Percentiles rank a stretch among this genome's conserved stretches.
Conservation (phyloP, 2,113 vertebrate genomes). For the Tachysurus vachellii region DNA sequence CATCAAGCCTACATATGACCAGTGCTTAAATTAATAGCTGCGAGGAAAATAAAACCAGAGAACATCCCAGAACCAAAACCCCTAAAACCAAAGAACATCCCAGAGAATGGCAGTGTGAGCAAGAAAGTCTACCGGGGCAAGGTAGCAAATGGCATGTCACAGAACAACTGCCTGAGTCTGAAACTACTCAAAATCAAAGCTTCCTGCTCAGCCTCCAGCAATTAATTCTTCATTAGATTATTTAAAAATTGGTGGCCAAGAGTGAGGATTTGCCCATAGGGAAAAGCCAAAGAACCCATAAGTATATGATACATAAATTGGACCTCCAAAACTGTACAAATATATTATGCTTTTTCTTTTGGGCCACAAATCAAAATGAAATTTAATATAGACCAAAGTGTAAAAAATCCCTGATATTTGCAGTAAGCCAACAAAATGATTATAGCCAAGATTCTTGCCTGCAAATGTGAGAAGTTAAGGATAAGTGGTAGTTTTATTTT, state of each 20-base stretch:
- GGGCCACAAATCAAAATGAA: not conserved
- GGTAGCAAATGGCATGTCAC: slow-evolving; percentile 20
- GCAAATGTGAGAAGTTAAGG: not conserved
- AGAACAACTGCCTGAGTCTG: slow-evolving; percentile 31
- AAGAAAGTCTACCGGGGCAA: not conserved
- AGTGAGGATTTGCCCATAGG: not conserved
- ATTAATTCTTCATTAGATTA: not conserved
- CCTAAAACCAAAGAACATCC: slow-evolving; percentile 10
- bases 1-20: not conserved
- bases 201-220: not conserved
- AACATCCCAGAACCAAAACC: slow-evolving; percentile 6
- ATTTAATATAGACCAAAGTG: not conserved
- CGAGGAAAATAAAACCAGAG: not conserved
- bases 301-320: not conserved
- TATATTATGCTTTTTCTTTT: not conserved
- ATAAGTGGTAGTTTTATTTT: not conserved
- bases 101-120: not conserved
- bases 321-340: not conserved
- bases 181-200: slow-evolving; percentile 15
- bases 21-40: slow-evolving; percentile 5
- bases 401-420: not conserved
- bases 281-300: not conserved
- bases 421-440: not conserved
- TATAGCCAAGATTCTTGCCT: not conserved
- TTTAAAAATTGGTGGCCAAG: not conserved